Evolutionary conservation across 2,888 invertebrate genomes (phyloP).

Genomic region (Digitonthophagus gazella): DNA sequence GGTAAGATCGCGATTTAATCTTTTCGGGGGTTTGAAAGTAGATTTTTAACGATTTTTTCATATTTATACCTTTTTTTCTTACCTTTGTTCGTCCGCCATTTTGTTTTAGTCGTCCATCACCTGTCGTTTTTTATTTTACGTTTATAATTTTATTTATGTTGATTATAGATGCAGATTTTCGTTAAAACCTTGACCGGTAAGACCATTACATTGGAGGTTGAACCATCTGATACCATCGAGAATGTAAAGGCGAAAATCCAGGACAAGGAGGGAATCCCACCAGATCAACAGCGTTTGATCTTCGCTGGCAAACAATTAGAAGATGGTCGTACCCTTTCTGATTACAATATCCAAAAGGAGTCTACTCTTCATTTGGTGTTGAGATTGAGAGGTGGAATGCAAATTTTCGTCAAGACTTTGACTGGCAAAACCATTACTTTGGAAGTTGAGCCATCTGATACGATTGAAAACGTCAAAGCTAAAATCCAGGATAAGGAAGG

Average conservation of each 20-base stretch:
- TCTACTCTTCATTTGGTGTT: slow-evolving; percentile 59
- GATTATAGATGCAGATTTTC: slow-evolving; percentile 61
- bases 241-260: slow-evolving; percentile 60
- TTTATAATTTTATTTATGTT: slow-evolving; percentile 11
- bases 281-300: slow-evolving; percentile 63
- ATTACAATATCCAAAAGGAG: slow-evolving; percentile 66
- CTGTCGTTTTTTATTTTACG: neutral
- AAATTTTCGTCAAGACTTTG: slow-evolving; percentile 88
- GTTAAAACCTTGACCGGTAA: slow-evolving; percentile 60
- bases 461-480: slow-evolving; percentile 92
- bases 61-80: neutral
- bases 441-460: slow-evolving; percentile 74
- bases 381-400: slow-evolving; percentile 75
- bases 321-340: slow-evolving; percentile 64
- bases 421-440: slow-evolving; percentile 61
- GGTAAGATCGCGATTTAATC: slow-evolving; percentile 16
- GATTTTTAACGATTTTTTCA: neutral
- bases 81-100: slow-evolving; percentile 19
- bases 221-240: slow-evolving; percentile 62
- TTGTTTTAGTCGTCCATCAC: neutral
- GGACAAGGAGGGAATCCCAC: slow-evolving; percentile 58
- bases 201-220: slow-evolving; percentile 58
- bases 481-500: slow-evolving; percentile 91
- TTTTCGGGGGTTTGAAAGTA: neutral
- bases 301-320: slow-evolving; percentile 68